phyloP scores from a whole-genome alignment of 2,797 vertebrate species.

The Psittacula echo region DNA sequence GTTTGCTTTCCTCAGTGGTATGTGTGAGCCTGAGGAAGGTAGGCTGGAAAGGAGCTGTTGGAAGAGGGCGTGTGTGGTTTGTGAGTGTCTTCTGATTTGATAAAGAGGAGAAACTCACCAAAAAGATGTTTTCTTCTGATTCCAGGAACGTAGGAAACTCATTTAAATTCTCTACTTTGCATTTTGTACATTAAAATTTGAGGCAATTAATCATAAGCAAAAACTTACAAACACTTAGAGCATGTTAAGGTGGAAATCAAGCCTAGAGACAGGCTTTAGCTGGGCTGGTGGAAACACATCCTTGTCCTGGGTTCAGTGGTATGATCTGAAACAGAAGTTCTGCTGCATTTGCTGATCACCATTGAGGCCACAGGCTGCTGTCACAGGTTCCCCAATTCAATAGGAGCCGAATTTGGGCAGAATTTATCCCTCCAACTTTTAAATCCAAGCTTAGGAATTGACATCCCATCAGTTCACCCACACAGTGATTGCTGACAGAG shows the following conservation, averaged over 20 bases:
- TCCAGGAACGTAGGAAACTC: neutral
- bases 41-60: neutral
- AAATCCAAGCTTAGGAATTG: neutral
- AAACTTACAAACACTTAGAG: neutral
- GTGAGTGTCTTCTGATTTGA: neutral
- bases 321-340: neutral
- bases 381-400: neutral
- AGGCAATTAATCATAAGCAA: neutral
- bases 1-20: neutral
- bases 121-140: neutral
- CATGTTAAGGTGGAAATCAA: neutral
- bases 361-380: neutral
- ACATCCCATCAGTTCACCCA: neutral
- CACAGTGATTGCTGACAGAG: neutral
- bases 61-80: neutral
- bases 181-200: neutral
- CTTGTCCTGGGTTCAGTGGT: neutral
- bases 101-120: neutral
- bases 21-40: neutral
- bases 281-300: neutral
- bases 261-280: neutral
- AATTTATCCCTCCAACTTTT: neutral
- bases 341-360: constrained; percentile 43
- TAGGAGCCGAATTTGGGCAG: neutral
- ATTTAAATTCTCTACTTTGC: neutral